Percentiles rank a stretch among this genome's conserved stretches.
Evolutionary conservation across 1,140 invertebrate genomes (phyloP).

Genomic region (Berghia stephanieae): DNA sequence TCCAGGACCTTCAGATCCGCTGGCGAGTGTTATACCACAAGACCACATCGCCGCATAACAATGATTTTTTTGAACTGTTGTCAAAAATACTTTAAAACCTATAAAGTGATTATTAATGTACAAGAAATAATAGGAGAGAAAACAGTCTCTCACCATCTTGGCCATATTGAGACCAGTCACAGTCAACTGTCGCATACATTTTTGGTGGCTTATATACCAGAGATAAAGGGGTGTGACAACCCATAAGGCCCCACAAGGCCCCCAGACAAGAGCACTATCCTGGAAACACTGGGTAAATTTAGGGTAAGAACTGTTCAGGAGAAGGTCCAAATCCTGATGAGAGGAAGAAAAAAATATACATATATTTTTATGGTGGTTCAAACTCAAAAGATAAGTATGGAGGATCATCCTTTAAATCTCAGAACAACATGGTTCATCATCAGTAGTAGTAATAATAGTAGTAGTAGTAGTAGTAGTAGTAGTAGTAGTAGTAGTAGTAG

Average conservation of each 20-base stretch:
- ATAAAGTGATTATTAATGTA: too few species aligned
- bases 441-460: neutral
- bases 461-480: neutral
- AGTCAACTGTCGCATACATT: neutral
- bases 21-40: too few species aligned
- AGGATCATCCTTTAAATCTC: neutral
- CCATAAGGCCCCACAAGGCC: slow-evolving; percentile 87
- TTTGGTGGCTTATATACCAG: slow-evolving; percentile 72
- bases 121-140: neutral
- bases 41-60: too few species aligned
- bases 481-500: neutral
- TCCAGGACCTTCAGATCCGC: too few species aligned
- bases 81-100: neutral
- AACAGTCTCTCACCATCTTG: slow-evolving; percentile 30
- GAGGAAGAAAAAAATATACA: neutral
- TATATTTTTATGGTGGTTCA: neutral
- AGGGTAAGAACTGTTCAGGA: slow-evolving; percentile 57
- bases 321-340: slow-evolving; percentile 1
- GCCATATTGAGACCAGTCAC: slow-evolving; percentile 19
- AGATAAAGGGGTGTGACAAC: slow-evolving; percentile 79
- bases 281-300: slow-evolving; percentile 53
- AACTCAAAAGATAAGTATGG: neutral
- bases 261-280: slow-evolving; percentile 82
- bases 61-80: neutral
- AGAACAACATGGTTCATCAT: neutral